Evolutionary conservation across 2,888 invertebrate species (phyloP).

Genomic region (Heliconius erato): DNA sequence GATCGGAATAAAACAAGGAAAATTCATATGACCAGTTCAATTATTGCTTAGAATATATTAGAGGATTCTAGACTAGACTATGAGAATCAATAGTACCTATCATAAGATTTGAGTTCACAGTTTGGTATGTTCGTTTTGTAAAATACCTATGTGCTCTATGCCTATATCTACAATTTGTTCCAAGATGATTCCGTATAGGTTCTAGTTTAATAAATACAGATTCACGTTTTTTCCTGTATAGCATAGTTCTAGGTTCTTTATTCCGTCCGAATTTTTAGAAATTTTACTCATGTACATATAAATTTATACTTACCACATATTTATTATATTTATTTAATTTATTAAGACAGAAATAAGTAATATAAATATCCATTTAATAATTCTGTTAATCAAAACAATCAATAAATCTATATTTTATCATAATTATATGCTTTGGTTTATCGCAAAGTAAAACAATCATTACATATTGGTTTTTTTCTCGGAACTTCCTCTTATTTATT

Average conservation of each 20-base stretch:
- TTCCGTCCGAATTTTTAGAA: not conserved
- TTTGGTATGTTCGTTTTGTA: not conserved
- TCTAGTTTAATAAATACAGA: too few relatives aligned
- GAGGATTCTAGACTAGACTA: conserved; percentile 20
- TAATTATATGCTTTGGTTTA: conserved; percentile 15
- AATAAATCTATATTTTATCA: conserved; percentile 13
- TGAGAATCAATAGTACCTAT: conserved; percentile 13
- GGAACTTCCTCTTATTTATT: conserved; percentile 11
- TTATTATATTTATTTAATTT: not conserved
- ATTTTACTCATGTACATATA: not conserved
- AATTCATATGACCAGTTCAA: conserved; percentile 39
- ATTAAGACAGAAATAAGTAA: not conserved
- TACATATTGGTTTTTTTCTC: conserved; percentile 2
- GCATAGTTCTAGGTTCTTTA: too few relatives aligned
- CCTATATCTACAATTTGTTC: too few relatives aligned
- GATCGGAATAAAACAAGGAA: conserved; percentile 47
- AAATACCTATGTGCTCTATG: not conserved
- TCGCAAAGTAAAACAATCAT: not conserved
- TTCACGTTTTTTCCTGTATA: too few relatives aligned
- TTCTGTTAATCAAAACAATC: conserved; percentile 14
- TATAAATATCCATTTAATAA: not conserved
- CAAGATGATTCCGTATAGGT: too few relatives aligned
- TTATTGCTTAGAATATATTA: conserved; percentile 38
- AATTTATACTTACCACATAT: not conserved
- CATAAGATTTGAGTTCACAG: conserved; percentile 19